A percentile compares a stretch with the other conserved stretches of the same genome.
Conservation (phyloP, 1,140 invertebrate species). For the Drosophila saltans region DNA sequence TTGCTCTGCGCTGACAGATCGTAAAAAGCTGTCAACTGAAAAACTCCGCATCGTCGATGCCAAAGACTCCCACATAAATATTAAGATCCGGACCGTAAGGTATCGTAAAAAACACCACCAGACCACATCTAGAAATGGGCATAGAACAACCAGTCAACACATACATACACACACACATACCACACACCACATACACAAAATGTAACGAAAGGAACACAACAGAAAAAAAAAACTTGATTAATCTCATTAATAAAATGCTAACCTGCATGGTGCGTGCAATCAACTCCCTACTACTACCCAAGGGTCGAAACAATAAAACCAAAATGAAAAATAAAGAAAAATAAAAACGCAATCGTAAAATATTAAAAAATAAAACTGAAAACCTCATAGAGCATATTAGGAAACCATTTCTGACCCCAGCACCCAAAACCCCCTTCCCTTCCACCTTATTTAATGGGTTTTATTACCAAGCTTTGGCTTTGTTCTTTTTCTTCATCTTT, state of each 20-base stretch:
- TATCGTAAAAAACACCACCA: constrained; percentile 73
- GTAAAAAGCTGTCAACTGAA: constrained; percentile 76
- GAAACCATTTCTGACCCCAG: constrained; percentile 35
- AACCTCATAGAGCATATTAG: constrained; percentile 21
- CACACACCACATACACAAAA: constrained; percentile 26
- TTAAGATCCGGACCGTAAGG: constrained; percentile 62
- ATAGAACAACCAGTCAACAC: constrained; percentile 3
- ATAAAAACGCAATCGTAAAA: constrained; percentile 76
- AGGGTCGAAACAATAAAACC: constrained; percentile 57
- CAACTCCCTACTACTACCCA: constrained; percentile 35
- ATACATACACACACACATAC: constrained; percentile 22
- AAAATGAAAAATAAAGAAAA: background rate
- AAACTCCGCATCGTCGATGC: constrained; percentile 45
- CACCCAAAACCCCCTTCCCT: too few relatives aligned
- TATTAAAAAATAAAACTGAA: constrained; percentile 54
- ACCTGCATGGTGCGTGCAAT: constrained; percentile 76
- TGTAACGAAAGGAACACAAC: constrained; percentile 35
- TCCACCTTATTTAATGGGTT: constrained; percentile 58
- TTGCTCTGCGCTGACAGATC: constrained; percentile 70
- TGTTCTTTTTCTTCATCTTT: constrained; percentile 41
- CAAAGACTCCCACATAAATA: constrained; percentile 75
- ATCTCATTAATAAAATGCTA: constrained; percentile 80
- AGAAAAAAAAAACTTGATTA: constrained; percentile 70
- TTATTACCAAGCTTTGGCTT: constrained; percentile 70
- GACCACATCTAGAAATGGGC: constrained; percentile 31